These are phyloP conservation scores for Kradibia gibbosae DNA, from an alignment of 1,140 invertebrate genomes.

Conservation along the genomic window DNA sequence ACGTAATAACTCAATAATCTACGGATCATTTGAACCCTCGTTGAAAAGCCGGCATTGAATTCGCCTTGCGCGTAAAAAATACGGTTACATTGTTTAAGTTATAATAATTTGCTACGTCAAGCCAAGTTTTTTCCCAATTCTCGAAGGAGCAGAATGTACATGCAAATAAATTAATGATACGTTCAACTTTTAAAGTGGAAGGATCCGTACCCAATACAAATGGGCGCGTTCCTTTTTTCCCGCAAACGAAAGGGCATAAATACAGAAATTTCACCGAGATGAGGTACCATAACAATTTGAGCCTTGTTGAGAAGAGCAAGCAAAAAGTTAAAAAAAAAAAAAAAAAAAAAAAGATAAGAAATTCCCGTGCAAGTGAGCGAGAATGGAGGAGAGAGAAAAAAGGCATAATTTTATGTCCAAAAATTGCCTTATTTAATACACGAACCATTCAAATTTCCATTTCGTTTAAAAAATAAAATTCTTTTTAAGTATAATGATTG, in stretches of 20 bases:
- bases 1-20: too few species aligned
- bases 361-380: too few species aligned
- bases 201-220: background rate
- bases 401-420: conserved; percentile 1
- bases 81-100: background rate
- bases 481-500: background rate
- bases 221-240: conserved; percentile 17
- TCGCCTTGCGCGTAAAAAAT: too few species aligned
- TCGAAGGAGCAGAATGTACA: background rate
- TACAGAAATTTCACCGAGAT: conserved; percentile 20
- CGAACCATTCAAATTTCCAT: conserved; percentile 4
- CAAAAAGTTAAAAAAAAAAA: background rate
- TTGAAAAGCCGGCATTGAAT: too few species aligned
- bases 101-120: conserved; percentile 4
- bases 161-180: conserved; percentile 28
- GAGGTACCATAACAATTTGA: conserved; percentile 13
- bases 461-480: conserved; percentile 7
- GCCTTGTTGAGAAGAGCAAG: background rate
- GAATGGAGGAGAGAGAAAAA: background rate
- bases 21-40: too few species aligned
- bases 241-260: conserved; percentile 34
- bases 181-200: background rate
- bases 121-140: conserved; percentile 19
- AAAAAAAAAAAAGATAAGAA: too few species aligned
- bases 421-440: conserved; percentile 22